Percentiles rank a stretch among this genome's conserved stretches.
Evolutionary conservation across 37 sponge, comb jelly and placozoan genomes (phyloP).

Genomic region (Hormiphora californensis): DNA sequence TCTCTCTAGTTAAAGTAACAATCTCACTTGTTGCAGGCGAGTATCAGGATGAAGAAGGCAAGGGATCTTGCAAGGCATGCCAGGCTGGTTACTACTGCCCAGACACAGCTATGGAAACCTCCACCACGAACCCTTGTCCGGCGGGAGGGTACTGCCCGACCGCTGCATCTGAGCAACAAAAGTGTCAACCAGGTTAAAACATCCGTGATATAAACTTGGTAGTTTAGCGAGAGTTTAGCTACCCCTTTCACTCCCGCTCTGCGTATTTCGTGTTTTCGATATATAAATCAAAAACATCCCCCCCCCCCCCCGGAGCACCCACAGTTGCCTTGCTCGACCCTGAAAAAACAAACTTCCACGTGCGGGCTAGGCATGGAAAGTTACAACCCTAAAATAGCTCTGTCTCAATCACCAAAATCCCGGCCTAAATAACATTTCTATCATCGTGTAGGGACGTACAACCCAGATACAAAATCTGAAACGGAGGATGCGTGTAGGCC

Average conservation of each 20-base stretch:
- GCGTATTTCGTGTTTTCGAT: no score
- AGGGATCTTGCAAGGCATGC: background rate
- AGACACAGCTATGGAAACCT: background rate
- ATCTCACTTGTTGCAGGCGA: background rate
- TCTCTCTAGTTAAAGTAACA: no score
- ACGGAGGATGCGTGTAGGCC: constrained; percentile 45
- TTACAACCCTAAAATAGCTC: no score
- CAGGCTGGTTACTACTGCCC: constrained; percentile 20
- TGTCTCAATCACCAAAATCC: no score
- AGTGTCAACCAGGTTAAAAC: constrained; percentile 55
- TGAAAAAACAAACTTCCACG: no score
- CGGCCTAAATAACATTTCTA: no score
- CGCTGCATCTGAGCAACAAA: background rate
- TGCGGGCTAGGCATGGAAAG: no score
- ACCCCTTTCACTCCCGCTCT: no score
- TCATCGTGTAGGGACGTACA: constrained; percentile 6
- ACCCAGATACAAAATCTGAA: background rate
- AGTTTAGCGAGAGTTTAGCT: constrained; percentile 40
- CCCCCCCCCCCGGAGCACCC: no score
- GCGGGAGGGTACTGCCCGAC: constrained; percentile 55
- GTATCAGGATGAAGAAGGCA: constrained; percentile 44
- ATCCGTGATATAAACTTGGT: constrained; percentile 2
- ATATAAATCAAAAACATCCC: no score
- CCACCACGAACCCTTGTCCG: constrained; percentile 50
- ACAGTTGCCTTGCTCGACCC: no score